These are phyloP conservation scores for Anguilla pacifica DNA, from an alignment of 2,797 vertebrate genomes.

Conservation along the genomic window DNA sequence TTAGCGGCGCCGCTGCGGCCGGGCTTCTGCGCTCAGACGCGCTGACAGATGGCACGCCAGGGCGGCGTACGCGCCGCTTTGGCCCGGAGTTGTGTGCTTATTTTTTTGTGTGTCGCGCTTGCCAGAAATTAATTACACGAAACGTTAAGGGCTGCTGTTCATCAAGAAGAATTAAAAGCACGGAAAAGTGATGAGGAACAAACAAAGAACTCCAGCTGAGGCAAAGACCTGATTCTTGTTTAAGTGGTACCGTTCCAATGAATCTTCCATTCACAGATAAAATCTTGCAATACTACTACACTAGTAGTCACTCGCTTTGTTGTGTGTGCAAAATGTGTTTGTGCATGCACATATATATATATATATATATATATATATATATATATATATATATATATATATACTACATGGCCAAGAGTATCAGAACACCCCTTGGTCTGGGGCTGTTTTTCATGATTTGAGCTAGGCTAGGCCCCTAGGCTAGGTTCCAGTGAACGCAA, in stretches of 20 bases:
- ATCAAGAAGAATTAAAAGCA: background rate
- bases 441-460: too few relatives aligned
- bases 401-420: too few relatives aligned
- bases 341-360: too few relatives aligned
- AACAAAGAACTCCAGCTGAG: background rate
- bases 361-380: too few relatives aligned
- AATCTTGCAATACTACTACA: background rate
- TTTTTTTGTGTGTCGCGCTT: slow-evolving; percentile 3
- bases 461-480: too few relatives aligned
- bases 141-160: slow-evolving; percentile 5
- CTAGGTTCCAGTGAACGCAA: too few relatives aligned
- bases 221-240: background rate
- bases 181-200: background rate
- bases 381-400: too few relatives aligned
- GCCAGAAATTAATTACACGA: slow-evolving; percentile 14
- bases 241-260: background rate
- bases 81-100: slow-evolving; percentile 8
- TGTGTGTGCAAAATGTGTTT: too few relatives aligned
- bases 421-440: too few relatives aligned
- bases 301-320: too few relatives aligned
- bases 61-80: background rate
- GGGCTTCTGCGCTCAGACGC: background rate
- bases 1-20: background rate
- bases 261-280: background rate
- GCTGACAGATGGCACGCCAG: slow-evolving; percentile 5